These are phyloP conservation scores for Apocheima hispidaria DNA, from an alignment of 2,888 invertebrate species.

Conservation along the genomic window DNA sequence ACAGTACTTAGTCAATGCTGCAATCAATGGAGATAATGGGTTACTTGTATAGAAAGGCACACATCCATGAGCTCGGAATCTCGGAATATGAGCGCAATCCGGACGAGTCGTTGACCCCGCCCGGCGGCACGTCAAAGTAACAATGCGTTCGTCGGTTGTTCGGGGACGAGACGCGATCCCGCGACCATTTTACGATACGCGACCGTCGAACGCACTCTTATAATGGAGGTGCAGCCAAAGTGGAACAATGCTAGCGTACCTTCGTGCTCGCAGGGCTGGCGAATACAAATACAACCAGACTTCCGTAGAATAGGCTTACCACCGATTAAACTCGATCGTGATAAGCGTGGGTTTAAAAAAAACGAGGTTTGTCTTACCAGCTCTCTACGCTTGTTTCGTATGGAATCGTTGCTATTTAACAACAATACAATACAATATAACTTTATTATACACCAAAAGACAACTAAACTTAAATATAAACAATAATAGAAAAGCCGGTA, in stretches of 20 bases:
- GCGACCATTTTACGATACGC: constrained; percentile 22
- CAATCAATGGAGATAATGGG: constrained; percentile 32
- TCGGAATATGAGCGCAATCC: constrained; percentile 81
- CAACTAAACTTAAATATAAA: too few relatives aligned
- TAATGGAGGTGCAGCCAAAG: constrained; percentile 40
- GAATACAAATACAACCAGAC: constrained; percentile 5
- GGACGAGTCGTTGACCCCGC: constrained; percentile 80
- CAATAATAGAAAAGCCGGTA: too few relatives aligned
- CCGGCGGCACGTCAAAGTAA: constrained; percentile 80
- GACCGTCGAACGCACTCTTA: constrained; percentile 40
- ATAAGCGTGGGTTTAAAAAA: constrained; percentile 21
- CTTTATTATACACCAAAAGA: too few relatives aligned
- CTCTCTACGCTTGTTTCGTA: constrained; percentile 41
- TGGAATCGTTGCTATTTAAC: background rate
- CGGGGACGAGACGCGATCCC: constrained; percentile 55
- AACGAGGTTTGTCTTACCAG: constrained; percentile 42
- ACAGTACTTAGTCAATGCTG: background rate
- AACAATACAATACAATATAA: too few relatives aligned
- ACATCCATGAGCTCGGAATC: constrained; percentile 55
- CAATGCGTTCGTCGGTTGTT: constrained; percentile 72
- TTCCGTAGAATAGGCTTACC: constrained; percentile 16
- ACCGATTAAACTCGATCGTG: constrained; percentile 24
- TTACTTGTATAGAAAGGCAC: constrained; percentile 36
- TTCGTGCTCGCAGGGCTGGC: constrained; percentile 4
- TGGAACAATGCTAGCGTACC: constrained; percentile 34